These are phyloP conservation scores for Podarcis cretensis DNA, from an alignment of 2,113 vertebrate genomes.

Conservation along the genomic window DNA sequence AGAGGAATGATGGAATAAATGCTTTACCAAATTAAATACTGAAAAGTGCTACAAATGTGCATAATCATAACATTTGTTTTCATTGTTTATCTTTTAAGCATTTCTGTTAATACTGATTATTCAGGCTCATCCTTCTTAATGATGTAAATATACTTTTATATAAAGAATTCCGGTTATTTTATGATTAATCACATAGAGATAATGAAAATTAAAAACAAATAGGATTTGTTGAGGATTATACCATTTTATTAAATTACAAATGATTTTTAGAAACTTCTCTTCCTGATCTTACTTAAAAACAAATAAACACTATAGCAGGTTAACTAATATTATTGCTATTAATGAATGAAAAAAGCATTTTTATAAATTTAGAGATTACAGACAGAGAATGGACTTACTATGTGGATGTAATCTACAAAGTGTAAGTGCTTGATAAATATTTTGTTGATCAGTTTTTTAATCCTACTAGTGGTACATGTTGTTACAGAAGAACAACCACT, in stretches of 20 bases:
- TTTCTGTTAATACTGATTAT: not conserved
- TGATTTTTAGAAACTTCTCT: conserved; percentile 3
- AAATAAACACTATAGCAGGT: not conserved
- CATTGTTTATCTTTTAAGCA: not conserved
- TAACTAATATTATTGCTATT: not conserved
- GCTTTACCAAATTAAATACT: not conserved
- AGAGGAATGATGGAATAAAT: not conserved
- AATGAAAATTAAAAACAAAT: not conserved
- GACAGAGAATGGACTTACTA: conserved; percentile 41
- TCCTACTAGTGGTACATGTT: not conserved
- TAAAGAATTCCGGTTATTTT: not conserved
- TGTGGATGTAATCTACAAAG: conserved; percentile 24
- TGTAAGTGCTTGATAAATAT: conserved; percentile 7
- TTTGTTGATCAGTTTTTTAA: not conserved
- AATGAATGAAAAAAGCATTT: conserved; percentile 27
- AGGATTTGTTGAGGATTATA: not conserved
- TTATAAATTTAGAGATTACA: conserved; percentile 35
- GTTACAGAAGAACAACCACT: not conserved
- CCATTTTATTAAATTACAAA: conserved; percentile 37
- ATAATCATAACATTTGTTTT: not conserved
- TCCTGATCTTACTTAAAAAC: conserved; percentile 26
- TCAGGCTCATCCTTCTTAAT: not conserved
- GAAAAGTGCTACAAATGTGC: not conserved
- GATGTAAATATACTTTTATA: conserved; percentile 22
- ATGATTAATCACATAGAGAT: not conserved